Evolutionary conservation across 2,113 vertebrate species (phyloP).

Genomic region (Prochilodus magdalenae): DNA sequence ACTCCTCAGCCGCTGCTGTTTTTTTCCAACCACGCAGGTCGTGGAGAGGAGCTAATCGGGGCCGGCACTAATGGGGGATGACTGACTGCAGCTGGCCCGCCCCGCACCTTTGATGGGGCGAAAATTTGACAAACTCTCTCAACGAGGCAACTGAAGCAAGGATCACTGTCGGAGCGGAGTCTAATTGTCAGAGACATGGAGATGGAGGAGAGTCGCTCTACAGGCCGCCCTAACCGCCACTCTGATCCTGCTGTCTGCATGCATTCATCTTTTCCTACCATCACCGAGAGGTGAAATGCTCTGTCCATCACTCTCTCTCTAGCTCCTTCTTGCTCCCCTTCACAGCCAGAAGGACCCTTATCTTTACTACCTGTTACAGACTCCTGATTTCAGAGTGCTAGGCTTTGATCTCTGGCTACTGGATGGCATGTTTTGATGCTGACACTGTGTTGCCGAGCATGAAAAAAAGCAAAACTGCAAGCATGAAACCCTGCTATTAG

Average conservation of each 20-base stretch:
- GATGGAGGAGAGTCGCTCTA: conserved; percentile 47
- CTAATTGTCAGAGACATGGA: conserved; percentile 71
- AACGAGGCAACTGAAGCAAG: conserved; percentile 65
- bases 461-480: conserved; percentile 34
- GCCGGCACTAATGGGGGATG: conserved; percentile 75
- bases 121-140: conserved; percentile 77
- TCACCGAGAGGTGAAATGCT: conserved; percentile 24
- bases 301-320: conserved; percentile 34
- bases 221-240: conserved; percentile 64
- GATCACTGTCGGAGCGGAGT: conserved; percentile 70
- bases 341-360: conserved; percentile 57
- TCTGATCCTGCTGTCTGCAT: conserved; percentile 70
- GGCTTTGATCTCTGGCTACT: conserved; percentile 67
- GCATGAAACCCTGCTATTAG: conserved; percentile 67
- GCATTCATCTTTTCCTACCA: conserved; percentile 52
- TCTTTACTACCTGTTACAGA: conserved; percentile 65
- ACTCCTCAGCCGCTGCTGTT: conserved; percentile 68
- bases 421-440: conserved; percentile 60
- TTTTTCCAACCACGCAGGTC: conserved; percentile 69
- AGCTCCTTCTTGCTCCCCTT: conserved; percentile 36
- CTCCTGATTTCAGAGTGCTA: conserved; percentile 59
- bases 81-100: conserved; percentile 74
- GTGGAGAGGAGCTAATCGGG: conserved; percentile 70
- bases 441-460: conserved; percentile 59
- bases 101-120: conserved; percentile 69